A percentile compares a stretch with the other conserved stretches of the same genome.
These are phyloP conservation scores for Ceyx melanurus DNA, from an alignment of 2,113 vertebrate genomes.

Conservation along the genomic window DNA sequence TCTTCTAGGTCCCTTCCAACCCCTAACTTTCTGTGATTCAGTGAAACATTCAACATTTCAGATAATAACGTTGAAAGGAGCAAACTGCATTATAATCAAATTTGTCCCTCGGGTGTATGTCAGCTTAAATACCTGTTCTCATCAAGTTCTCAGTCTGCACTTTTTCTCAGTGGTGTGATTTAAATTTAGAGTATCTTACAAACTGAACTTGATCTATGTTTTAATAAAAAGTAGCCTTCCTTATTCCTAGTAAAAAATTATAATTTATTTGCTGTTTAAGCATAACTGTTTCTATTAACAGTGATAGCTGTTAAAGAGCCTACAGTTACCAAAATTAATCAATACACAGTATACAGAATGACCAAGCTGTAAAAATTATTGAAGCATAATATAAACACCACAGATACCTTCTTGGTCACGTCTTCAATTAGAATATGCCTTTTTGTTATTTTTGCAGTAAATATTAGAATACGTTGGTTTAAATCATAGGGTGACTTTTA, in stretches of 20 bases:
- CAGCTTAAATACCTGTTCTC: slow-evolving; percentile 70
- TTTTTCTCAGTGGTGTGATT: slow-evolving; percentile 67
- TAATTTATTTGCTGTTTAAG: slow-evolving; percentile 21
- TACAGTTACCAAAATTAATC: background rate
- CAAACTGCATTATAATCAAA: slow-evolving; percentile 65
- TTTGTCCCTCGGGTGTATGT: slow-evolving; percentile 53
- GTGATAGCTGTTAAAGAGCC: background rate
- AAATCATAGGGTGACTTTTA: background rate
- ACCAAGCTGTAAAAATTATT: background rate
- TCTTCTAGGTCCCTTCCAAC: too few relatives aligned
- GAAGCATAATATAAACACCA: background rate
- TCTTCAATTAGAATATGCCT: background rate
- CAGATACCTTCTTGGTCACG: background rate
- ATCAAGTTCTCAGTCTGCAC: slow-evolving; percentile 51
- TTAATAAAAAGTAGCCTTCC: slow-evolving; percentile 32
- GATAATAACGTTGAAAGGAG: slow-evolving; percentile 65
- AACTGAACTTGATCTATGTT: slow-evolving; percentile 55
- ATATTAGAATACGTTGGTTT: background rate
- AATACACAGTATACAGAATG: background rate
- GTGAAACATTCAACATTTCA: background rate
- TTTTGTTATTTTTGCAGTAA: background rate
- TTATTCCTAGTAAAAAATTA: slow-evolving; percentile 21
- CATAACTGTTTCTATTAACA: background rate
- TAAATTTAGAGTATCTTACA: slow-evolving; percentile 57
- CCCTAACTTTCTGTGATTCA: too few relatives aligned